Evolutionary conservation across 2,888 invertebrate species (phyloP), one percentile per base, ranked within the genome.

Genomic region (Cantharis nigra): DNA sequence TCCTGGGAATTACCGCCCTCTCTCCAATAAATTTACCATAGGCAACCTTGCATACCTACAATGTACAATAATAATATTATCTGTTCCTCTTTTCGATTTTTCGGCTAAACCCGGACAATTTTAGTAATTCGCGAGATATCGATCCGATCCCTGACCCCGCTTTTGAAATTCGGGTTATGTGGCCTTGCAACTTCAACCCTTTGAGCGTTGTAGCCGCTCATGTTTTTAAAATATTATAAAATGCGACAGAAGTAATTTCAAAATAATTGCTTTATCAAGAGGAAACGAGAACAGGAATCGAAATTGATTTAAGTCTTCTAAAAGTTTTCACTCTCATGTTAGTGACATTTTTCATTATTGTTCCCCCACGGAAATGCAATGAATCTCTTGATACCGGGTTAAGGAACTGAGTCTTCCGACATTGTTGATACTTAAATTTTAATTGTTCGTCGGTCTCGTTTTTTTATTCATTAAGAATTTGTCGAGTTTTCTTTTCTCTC

Each of bases 111-210:
- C 3, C 23, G 18, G 9, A n/a, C 4, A 23, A 67, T 20, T 9
- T 14, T 13, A 13, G 9, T 26, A 26, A 26, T 67, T 20, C 65
- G 78, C 76, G 77, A 74, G 77, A 71, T 67, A 67, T 82, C 79
- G 82, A 82, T 81, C 82, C 79, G 77, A 78, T 78, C 80, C 81
- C 80, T 82, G 81, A 81, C 81, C 81, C 81, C 79, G 81, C 78
- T 74, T 72, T 69, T 72, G 62, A 49, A 77, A 82, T 79, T 80
- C 79, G 82, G 82, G 82, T 82, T 80, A 81, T 78, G 74, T 76
- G 81, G 64, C 74, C 76, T 76, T 76, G 71, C 75, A 72, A 74
- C 71, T 71, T 76, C 72, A 78, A 76, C 76, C 78, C 80, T 76
- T 75, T 78, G 69, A 67, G 28, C 3, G 9, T 69, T 72, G 71